Percentiles rank a stretch among this genome's conserved stretches.
These are phyloP conservation scores for Hirtodrosophila cameraria DNA, from an alignment of 2,888 invertebrate species.

Conservation along the genomic window DNA sequence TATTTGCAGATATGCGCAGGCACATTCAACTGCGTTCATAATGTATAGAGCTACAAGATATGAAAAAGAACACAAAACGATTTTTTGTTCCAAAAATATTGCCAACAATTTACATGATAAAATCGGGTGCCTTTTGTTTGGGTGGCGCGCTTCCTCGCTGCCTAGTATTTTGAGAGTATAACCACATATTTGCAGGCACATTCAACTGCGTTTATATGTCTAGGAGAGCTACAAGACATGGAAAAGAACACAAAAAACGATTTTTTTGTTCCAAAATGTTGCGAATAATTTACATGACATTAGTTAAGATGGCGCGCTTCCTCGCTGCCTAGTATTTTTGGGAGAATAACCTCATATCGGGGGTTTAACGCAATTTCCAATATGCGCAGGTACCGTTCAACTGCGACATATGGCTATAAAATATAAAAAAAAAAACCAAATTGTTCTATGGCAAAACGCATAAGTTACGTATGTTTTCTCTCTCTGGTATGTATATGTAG, in stretches of 20 bases:
- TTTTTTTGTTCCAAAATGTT: conserved; percentile 41
- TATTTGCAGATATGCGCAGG: conserved; percentile 53
- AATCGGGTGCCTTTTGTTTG: not conserved
- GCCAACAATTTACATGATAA: conserved; percentile 46
- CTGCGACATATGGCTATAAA: conserved; percentile 75
- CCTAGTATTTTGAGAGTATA: not conserved
- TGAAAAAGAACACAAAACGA: conserved; percentile 37
- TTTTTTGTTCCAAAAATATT: conserved; percentile 41
- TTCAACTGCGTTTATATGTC: conserved; percentile 60
- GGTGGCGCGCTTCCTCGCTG: conserved; percentile 24
- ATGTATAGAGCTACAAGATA: conserved; percentile 57
- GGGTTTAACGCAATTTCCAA: conserved; percentile 33
- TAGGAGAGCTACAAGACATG: conserved; percentile 65
- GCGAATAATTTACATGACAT: conserved; percentile 45
- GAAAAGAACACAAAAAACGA: no score
- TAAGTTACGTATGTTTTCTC: conserved; percentile 37
- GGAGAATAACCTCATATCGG: not conserved
- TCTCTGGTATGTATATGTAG: not conserved
- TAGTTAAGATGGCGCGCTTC: conserved; percentile 14
- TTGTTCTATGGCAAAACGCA: conserved; percentile 36
- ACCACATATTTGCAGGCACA: conserved; percentile 42
- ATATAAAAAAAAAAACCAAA: conserved; percentile 36
- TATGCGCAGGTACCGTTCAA: conserved; percentile 74
- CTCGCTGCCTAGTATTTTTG: conserved; percentile 20
- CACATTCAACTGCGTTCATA: conserved; percentile 64